A percentile compares a stretch with the other conserved stretches of the same genome.
Conservation (phyloP, 1,140 invertebrate species). For the Adelges cooleyi region DNA sequence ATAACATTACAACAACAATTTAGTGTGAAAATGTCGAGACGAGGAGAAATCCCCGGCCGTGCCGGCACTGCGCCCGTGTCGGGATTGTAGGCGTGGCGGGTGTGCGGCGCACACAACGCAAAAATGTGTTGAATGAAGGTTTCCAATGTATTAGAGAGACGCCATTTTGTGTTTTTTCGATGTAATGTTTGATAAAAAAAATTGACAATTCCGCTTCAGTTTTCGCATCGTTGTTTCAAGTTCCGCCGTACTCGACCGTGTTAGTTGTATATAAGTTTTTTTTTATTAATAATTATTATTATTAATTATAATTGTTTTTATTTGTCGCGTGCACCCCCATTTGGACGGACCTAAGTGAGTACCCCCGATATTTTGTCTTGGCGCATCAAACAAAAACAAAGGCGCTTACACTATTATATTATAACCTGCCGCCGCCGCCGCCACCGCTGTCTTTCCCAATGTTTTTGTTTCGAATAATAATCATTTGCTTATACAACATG, state of each 20-base stretch:
- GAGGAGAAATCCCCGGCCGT: background rate
- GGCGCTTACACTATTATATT: too few species aligned
- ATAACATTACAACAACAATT: too few species aligned
- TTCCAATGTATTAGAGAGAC: constrained; percentile 17
- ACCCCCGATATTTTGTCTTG: too few species aligned
- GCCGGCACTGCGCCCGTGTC: constrained; percentile 2
- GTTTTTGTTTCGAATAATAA: too few species aligned
- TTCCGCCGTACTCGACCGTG: background rate
- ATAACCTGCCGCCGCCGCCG: background rate
- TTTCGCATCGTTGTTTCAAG: constrained; percentile 12
- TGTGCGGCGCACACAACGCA: constrained; percentile 17
- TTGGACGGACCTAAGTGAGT: constrained; percentile 55
- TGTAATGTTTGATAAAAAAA: constrained; percentile 23
- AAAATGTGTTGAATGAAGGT: constrained; percentile 26
- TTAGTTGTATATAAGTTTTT: background rate
- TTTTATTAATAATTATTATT: too few species aligned
- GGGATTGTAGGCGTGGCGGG: constrained; percentile 27
- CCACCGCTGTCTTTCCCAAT: too few species aligned
- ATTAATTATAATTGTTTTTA: constrained; percentile 38
- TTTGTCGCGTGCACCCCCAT: constrained; percentile 51
- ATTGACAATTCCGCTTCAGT: background rate
- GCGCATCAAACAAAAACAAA: too few species aligned
- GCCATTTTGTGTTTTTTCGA: constrained; percentile 26
- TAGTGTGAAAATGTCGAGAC: too few species aligned
- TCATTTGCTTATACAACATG: too few species aligned